Base-by-base conservation (phyloP, 2,888 invertebrate species). In the Zygaena filipendulae region DNA sequence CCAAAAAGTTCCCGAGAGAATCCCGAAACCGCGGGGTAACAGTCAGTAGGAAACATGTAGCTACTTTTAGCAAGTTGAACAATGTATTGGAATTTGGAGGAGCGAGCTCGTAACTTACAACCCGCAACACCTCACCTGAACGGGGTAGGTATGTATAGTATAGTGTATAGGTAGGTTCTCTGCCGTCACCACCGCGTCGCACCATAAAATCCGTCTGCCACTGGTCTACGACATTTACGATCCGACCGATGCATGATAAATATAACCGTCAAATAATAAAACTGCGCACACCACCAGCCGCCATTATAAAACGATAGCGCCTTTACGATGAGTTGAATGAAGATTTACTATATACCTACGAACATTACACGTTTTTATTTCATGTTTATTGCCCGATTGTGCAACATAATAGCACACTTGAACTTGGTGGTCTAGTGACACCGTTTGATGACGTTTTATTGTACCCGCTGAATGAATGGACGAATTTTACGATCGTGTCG, bases 381-480 rank as follows among this genome's bases (percentile, higher is more conserved):
- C 61, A 56, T 52, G 60, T 69, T 75, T 74, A 75, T 68, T 55
- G 66, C 61, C n/a, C 51, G 54, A 69, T 72, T 72, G 63, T 72
- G 71, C 62, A 75, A 74, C 62, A 72, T 75, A 72, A 77, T 69
- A 57, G 66, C 63, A 62, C 54, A 64, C 77, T 77, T 79, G 77
- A 79, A 79, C 77, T 77, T 77, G 71, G 44, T 46, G 55, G 59
- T 64, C 70, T 64, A 70, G 74, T 75, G 75, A 74, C 77, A 77
- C 72, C 59, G 59, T 71, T 69, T 72, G 75, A 75, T 71, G 70
- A 60, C 53, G 60, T 72, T 75, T 75, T 75, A 77, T 77, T 77
- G 74, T 74, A 64, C n/a, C 58, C 55, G 49, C 59, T 74, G 63
- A 74, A 75, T 74, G 74, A 70, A 64, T 69, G 67, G 52, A 59